These are phyloP conservation scores for Drosophila nr. medialis DNA, from an alignment of 2,888 invertebrate species.

Conservation along the genomic window DNA sequence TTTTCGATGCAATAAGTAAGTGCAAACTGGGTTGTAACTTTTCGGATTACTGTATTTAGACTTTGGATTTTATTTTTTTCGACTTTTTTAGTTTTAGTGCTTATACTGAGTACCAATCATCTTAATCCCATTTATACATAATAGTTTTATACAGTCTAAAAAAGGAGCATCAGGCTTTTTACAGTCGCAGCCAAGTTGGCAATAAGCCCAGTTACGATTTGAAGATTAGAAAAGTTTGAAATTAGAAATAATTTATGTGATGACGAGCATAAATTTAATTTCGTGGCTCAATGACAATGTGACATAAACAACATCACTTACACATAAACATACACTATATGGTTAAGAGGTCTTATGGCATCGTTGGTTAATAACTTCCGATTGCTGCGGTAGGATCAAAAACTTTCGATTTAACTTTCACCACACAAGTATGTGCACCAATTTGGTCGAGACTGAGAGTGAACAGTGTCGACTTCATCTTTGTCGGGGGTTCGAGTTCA, in stretches of 20 bases:
- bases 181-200: not conserved
- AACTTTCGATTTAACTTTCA: constrained; percentile 60
- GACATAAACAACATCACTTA: constrained; percentile 2
- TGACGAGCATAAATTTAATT: constrained; percentile 54
- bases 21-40: not conserved
- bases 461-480: constrained; percentile 34
- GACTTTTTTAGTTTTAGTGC: too few relatives aligned
- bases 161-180: not conserved
- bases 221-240: constrained; percentile 11
- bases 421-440: constrained; percentile 54
- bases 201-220: not conserved
- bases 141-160: not conserved
- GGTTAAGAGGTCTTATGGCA: constrained; percentile 7
- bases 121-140: not conserved
- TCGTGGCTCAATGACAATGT: constrained; percentile 39
- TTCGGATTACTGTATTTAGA: not conserved
- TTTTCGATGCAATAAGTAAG: not conserved
- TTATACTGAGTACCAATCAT: not conserved
- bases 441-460: constrained; percentile 41
- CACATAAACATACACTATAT: constrained; percentile 2
- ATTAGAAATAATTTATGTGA: constrained; percentile 20
- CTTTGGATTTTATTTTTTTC: not conserved
- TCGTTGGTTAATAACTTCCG: constrained; percentile 72
- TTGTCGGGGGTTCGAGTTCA: constrained; percentile 66
- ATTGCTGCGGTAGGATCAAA: constrained; percentile 46